Evolutionary conservation across 2,888 invertebrate species (phyloP).

Genomic region (Slavum lentiscoides): DNA sequence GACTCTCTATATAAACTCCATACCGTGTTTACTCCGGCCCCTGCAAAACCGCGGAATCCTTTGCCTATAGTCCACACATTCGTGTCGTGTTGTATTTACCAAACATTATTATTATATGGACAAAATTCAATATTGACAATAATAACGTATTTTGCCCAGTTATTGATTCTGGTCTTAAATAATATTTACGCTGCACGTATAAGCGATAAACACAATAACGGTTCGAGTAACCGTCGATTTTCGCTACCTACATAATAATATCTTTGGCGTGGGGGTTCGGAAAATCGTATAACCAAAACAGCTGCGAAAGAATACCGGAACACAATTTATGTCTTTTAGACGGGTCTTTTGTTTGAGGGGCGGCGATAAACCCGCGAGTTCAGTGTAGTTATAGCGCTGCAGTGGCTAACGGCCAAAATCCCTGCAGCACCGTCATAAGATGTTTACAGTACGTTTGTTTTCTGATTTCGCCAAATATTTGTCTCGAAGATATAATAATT

Average conservation of each 20-base stretch:
- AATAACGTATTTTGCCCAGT: too few relatives aligned
- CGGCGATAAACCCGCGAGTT: background rate
- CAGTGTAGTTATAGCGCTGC: background rate
- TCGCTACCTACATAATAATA: background rate
- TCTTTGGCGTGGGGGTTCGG: background rate
- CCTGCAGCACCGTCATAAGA: background rate
- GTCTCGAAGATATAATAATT: background rate
- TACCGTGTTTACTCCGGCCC: too few relatives aligned
- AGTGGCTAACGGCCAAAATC: slow-evolving; percentile 31
- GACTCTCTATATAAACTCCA: too few relatives aligned
- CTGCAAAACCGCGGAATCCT: too few relatives aligned
- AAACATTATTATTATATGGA: too few relatives aligned
- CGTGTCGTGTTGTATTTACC: too few relatives aligned
- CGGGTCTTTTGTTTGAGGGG: slow-evolving; percentile 21
- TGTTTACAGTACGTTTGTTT: slow-evolving; percentile 36
- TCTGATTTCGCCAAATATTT: slow-evolving; percentile 25
- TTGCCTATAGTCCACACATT: too few relatives aligned
- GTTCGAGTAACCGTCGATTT: background rate
- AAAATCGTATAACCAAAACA: background rate
- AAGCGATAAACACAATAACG: too few relatives aligned
- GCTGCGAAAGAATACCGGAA: too few relatives aligned
- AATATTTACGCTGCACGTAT: too few relatives aligned
- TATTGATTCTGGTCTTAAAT: too few relatives aligned
- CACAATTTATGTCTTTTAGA: background rate
- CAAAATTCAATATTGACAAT: too few relatives aligned